Evolutionary conservation across 2,888 invertebrate species (phyloP), one percentile per base, ranked within the genome.

Genomic region (Cerceris ruficornis): DNA sequence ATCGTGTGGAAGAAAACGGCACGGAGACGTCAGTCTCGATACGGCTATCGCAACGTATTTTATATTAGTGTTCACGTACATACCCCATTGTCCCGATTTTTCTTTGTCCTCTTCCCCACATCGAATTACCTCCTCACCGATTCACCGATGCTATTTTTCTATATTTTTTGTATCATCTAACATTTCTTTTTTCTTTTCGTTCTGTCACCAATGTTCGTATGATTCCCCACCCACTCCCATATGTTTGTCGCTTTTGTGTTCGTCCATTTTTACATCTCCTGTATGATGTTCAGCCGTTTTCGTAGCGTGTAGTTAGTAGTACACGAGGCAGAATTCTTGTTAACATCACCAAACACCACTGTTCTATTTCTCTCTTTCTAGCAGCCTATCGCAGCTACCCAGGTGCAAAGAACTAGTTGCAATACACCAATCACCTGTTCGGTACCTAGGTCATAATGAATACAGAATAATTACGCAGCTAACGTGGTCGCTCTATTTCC

Each of bases 311-410:
- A 92, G 92, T 88, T 88, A 90, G 91, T 91, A 91, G 92, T 89
- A 89, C 87, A 89, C 87, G 86, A 90, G 89, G 89, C 90, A 90
- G 82, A 91, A 89, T 90, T 90, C 88, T 91, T 91, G 89, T 91
- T 89, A 90, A 91, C 89, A 90, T 90, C 91, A 91, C 91, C 90
- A 89, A 83, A 86, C 91, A 92, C 92, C 91, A 92, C 92, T 91
- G 90, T 92, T 91, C 91, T 92, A 91, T 92, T 91, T 92, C 91
- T 92, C 90, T 92, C 91, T 92, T 92, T 92, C 91, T 92, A 92
- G 92, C 92, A 92, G 92, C 92, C 92, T 92, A 91, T 92, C 92
- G 92, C 92, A 92, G 91, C 91, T 92, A 91, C 89, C 92, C 92
- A 92, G 92, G 92, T 92, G 91, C 92, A 91, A 92, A 90, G 88